Base-by-base conservation (phyloP, 1,140 invertebrate genomes). In the Temnothorax longispinosus region DNA sequence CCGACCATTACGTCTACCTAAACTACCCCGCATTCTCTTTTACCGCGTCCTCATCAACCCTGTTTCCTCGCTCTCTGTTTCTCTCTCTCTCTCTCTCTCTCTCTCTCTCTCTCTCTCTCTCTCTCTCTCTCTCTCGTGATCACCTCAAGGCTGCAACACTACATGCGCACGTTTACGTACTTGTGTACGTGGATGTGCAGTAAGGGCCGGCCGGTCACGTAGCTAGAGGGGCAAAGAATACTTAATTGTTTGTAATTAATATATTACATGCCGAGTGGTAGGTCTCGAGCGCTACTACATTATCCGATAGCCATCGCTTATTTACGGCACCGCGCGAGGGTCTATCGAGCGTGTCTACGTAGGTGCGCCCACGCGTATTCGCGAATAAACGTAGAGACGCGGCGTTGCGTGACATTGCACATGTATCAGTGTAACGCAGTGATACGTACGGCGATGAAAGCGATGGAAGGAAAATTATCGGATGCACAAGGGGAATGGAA, bases 211-310 rank as follows among this genome's bases (percentile, higher is more conserved):
- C 38, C 64, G 69, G 87, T 92, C 91, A 89, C 90, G 88, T 91
- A 91, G 85, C 69, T 52, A 27, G n/a, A 50, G 32, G 35, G 64
- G 76, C 64, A 85, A 91, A 94, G 85, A 89, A 92, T 92, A 80
- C 84, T 88, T 92, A 93, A 93, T 94, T 94, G 92, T 93, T 93
- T 93, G 82, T 91, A 93, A 93, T 94, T 93, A 94, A 93, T 93
- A 93, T 93, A 93, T 93, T 92, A 93, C 92, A 91, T 88, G 90
- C 72, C 86, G 89, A 91, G 92, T 90, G 88, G 84, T 89, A 91
- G 90, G 88, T 88, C 88, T 77, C 86, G 82, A 87, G 86, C 56
- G 84, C 85, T 78, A 74, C 62, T 80, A 85, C 87, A 90, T 91
- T 92, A 92, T 60, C 64, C 67, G 91, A 93, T 92, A 93, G 89